A percentile compares a stretch with the other conserved stretches of the same genome.
Evolutionary conservation across 2,113 vertebrate species (phyloP).

Genomic region (Drymodes brunneopygia): DNA sequence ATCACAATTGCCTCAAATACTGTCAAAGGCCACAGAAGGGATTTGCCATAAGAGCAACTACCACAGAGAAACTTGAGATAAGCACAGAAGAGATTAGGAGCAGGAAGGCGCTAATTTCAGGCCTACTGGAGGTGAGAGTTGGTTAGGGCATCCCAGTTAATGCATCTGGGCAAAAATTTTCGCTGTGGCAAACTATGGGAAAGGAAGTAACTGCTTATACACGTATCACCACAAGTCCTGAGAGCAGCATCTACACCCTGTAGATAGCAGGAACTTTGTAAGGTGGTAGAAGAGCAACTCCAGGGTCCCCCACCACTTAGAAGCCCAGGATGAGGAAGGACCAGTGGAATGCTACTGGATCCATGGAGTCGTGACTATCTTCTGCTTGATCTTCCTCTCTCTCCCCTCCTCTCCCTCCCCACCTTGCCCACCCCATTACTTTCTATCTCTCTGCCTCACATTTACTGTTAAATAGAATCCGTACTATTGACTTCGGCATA

Average conservation of each 20-base stretch:
- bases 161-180: not conserved
- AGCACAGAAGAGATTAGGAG: not conserved
- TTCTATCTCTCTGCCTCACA: not conserved
- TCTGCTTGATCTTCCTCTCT: not conserved
- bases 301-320: not conserved
- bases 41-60: not conserved
- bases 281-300: not conserved
- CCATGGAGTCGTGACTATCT: not conserved
- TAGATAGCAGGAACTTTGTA: not conserved
- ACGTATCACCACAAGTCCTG: fast-evolving
- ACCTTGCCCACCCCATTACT: not conserved
- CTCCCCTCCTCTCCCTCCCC: not conserved
- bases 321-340: not conserved
- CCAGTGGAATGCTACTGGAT: not conserved
- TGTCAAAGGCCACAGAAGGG: not conserved
- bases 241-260: not conserved
- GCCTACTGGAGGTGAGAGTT: not conserved
- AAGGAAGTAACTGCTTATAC: not conserved
- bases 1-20: not conserved
- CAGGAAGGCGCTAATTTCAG: not conserved
- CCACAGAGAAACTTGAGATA: not conserved
- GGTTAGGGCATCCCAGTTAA: not conserved
- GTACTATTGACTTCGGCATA: not conserved
- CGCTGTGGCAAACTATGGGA: not conserved
- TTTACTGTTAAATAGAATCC: not conserved